Conservation (phyloP, 2,113 vertebrate species). For the Apodemus speciosus region DNA sequence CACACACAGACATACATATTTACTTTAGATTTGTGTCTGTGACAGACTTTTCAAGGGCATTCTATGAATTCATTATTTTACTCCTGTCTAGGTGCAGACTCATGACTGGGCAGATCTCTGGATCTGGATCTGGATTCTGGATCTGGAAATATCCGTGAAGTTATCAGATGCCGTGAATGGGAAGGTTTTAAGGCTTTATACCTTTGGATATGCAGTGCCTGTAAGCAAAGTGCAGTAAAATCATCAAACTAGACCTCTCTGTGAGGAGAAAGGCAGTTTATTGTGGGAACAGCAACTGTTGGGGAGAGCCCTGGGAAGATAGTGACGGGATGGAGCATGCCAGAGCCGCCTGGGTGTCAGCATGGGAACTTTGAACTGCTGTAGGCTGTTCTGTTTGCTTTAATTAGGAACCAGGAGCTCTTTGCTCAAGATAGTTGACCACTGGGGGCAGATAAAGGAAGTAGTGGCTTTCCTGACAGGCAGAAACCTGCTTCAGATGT, state of each 20-base stretch:
- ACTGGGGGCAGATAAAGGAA: neutral
- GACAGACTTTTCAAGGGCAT: slow-evolving; percentile 46
- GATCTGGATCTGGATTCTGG: too few species aligned
- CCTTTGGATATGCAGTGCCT: neutral
- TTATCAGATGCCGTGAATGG: neutral
- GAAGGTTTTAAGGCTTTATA: neutral
- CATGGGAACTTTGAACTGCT: neutral
- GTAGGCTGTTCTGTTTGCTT: neutral
- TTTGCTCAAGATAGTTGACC: neutral
- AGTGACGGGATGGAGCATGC: neutral
- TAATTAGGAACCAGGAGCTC: neutral
- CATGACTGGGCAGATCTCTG: neutral
- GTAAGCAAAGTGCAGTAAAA: neutral
- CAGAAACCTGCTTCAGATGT: neutral
- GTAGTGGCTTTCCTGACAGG: neutral
- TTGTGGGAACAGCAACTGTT: neutral
- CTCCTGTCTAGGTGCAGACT: neutral
- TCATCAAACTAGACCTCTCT: neutral
- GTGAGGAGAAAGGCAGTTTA: neutral
- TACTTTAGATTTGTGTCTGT: slow-evolving; percentile 9
- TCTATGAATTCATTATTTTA: neutral
- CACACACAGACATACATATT: neutral
- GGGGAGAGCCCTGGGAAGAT: neutral
- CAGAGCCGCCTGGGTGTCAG: neutral
- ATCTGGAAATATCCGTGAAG: neutral